A percentile compares a stretch with the other conserved stretches of the same genome.
phyloP scores from a whole-genome alignment of 2,113 vertebrate genomes.

The Noctilio leporinus region DNA sequence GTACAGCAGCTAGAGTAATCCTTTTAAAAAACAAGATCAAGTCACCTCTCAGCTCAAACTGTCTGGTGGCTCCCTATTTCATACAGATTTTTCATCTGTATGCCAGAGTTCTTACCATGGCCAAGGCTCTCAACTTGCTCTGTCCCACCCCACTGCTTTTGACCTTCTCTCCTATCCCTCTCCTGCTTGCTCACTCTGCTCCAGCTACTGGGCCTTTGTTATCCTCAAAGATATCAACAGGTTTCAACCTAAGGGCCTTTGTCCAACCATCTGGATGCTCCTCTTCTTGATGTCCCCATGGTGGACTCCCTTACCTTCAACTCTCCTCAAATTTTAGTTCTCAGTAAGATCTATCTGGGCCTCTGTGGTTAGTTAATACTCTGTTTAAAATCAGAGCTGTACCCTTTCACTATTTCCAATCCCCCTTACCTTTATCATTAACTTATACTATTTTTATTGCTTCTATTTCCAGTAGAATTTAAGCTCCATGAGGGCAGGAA shows the following conservation, averaged over 20 bases:
- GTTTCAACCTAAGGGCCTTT: neutral
- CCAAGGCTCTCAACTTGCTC: neutral
- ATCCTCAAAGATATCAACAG: neutral
- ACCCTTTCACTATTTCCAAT: neutral
- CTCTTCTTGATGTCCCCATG: neutral
- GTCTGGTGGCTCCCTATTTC: neutral
- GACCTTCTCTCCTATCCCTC: neutral
- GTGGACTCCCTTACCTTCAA: neutral
- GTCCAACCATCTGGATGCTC: neutral
- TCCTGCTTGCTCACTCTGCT: neutral
- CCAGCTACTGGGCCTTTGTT: neutral
- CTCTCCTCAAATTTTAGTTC: neutral
- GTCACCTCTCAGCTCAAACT: neutral
- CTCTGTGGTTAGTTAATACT: neutral
- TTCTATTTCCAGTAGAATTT: neutral
- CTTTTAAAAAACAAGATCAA: neutral
- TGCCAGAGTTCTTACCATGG: neutral
- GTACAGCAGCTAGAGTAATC: neutral
- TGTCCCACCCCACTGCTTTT: neutral
- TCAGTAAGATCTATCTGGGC: neutral
- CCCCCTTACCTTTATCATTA: neutral
- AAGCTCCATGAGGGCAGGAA: neutral
- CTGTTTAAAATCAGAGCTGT: neutral
- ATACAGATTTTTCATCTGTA: neutral
- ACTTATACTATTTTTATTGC: neutral